These are phyloP conservation scores for Ganaspis brasiliensis DNA, from an alignment of 2,888 invertebrate genomes.

Conservation along the genomic window DNA sequence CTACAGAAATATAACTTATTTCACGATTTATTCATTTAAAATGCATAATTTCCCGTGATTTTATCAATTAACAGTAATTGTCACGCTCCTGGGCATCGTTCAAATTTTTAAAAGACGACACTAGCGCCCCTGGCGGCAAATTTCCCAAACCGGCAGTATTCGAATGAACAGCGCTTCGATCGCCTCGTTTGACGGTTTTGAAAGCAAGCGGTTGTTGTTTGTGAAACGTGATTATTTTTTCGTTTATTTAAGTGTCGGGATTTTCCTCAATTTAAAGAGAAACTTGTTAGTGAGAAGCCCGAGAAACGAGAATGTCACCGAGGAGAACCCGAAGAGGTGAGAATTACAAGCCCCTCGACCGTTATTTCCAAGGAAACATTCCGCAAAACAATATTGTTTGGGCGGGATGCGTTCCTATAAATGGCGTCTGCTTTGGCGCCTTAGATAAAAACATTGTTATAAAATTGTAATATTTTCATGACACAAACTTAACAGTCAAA, in stretches of 20 bases:
- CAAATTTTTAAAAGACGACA: conserved; percentile 29
- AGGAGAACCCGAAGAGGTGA: conserved; percentile 69
- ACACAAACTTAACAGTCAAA: neutral
- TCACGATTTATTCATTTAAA: too few species aligned
- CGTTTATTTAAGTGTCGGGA: conserved; percentile 9
- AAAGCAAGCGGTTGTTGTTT: conserved; percentile 47
- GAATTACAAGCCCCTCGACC: neutral
- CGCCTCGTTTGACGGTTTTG: conserved; percentile 50
- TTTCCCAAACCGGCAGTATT: neutral
- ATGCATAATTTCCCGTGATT: too few species aligned
- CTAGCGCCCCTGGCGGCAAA: neutral
- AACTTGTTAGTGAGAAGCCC: conserved; percentile 9
- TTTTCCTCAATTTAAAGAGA: conserved; percentile 39
- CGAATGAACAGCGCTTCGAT: conserved; percentile 47
- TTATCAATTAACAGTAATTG: too few species aligned
- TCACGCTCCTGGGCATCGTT: conserved; percentile 10
- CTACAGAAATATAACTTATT: too few species aligned
- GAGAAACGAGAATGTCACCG: conserved; percentile 63
- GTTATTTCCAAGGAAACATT: conserved; percentile 12
- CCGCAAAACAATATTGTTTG: conserved; percentile 56
- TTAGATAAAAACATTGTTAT: conserved; percentile 56
- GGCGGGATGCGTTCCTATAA: conserved; percentile 65
- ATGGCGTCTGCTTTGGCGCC: conserved; percentile 68
- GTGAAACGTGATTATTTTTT: conserved; percentile 41
- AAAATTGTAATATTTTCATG: neutral